Evolutionary conservation across 2,113 vertebrate genomes (phyloP), one percentile per base, ranked within the genome.

Genomic region (Rhynchomys soricoides): DNA sequence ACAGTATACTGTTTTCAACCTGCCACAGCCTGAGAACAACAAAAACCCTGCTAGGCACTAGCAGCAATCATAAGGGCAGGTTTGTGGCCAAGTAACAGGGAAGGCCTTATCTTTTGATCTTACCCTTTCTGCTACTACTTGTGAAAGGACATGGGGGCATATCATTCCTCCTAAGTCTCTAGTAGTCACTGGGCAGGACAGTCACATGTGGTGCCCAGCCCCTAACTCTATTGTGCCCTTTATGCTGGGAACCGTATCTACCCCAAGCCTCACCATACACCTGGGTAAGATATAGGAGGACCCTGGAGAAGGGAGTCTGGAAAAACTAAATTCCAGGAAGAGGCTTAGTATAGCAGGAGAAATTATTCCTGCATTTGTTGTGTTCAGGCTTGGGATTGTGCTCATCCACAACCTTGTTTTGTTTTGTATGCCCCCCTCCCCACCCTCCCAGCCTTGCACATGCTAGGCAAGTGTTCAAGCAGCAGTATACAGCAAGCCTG

Each of bases 321-420:
- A n/a, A 88, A 92, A 92, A 71, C 9, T 57, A 45, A 52, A 75
- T 71, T 96, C 71, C n/a, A 92, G 40, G 57, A 78, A 91, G 29
- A 92, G 22, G 17, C 37, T n/a, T 88, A n/a, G 73, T 43, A 78
- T 34, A 70, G 31, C 16, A 15, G 22, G 2, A 57, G 59, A 73
- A 77, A 45, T 70, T 26, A 29, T 21, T 62, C 74, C 71, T 70
- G 3, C 62, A 17, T 68, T 79, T 81, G 57, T 15, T 71, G 13
- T 43, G 52, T 88, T 71, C n/a, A 73, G 7, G n/a, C 29, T 24
- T 10, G 52, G 71, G 52, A 9, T 13, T n/a, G 7, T 57, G 48
- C 5, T 91, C 2, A 48, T 43, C 7, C 48, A 7, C 21, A 90
- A 24, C 31, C 83, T 79, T 64, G 75, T 50, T 59, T 16, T 83